Conservation (phyloP, 2,113 vertebrate genomes). For the Sebastes schlegelii region DNA sequence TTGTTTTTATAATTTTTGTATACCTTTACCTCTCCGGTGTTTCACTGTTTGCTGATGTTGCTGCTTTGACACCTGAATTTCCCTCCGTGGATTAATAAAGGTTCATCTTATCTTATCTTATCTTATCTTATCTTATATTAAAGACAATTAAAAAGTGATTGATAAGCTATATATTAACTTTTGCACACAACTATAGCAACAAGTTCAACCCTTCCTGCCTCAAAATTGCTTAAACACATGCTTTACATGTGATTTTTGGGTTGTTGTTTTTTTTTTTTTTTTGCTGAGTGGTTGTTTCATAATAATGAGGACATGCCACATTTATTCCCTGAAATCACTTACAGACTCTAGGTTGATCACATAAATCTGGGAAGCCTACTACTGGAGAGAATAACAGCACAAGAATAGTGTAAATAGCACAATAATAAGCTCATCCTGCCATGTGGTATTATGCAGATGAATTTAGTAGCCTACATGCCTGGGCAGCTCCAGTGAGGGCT, state of each 20-base stretch:
- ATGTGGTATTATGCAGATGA: constrained; percentile 55
- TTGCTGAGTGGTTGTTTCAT: neutral
- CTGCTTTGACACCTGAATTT: too few species aligned
- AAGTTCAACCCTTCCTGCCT: neutral
- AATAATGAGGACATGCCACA: neutral
- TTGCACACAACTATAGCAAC: neutral
- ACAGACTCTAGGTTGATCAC: neutral
- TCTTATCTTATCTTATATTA: too few species aligned
- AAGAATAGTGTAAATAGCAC: constrained; percentile 36
- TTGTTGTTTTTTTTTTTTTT: neutral
- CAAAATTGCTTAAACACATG: neutral
- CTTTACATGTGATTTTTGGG: neutral
- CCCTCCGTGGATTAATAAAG: too few species aligned
- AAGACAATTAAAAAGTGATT: neutral
- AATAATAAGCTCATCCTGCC: constrained; percentile 44
- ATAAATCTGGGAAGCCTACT: neutral
- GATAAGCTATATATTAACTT: neutral
- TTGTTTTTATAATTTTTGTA: too few species aligned
- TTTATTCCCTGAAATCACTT: neutral
- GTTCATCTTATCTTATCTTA: too few species aligned
- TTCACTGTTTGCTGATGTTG: too few species aligned
- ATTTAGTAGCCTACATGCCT: constrained; percentile 40
- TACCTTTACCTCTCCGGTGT: too few species aligned
- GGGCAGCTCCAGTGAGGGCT: constrained; percentile 39
- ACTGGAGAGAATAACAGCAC: constrained; percentile 19